Evolutionary conservation across 2,888 invertebrate genomes (phyloP).

Genomic region (Amblyjoppa proteus): DNA sequence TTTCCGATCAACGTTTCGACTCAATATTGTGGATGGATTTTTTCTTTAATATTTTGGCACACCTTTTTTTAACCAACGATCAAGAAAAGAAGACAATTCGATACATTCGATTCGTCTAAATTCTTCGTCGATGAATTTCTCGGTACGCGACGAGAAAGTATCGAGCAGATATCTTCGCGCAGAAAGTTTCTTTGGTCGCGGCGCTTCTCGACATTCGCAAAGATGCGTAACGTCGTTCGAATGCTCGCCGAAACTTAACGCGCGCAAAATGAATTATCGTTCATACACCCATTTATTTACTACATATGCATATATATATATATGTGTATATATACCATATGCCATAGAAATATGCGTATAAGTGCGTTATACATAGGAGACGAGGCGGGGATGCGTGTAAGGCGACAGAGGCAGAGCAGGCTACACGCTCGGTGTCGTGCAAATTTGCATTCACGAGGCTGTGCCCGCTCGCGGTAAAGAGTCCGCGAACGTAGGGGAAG

Average conservation of each 20-base stretch:
- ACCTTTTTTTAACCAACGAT: too few species aligned
- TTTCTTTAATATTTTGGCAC: neutral
- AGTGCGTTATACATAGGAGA: constrained; percentile 5
- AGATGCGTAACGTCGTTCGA: neutral
- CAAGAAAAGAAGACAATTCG: neutral
- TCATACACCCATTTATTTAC: constrained; percentile 65
- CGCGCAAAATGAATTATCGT: constrained; percentile 78
- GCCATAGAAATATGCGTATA: constrained; percentile 9
- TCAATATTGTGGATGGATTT: neutral
- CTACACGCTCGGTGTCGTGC: constrained; percentile 63
- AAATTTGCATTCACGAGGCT: constrained; percentile 77
- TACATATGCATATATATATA: neutral
- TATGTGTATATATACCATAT: neutral
- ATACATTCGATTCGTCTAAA: neutral
- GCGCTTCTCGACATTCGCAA: constrained; percentile 25
- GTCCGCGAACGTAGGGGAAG: constrained; percentile 63
- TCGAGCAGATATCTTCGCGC: constrained; percentile 22
- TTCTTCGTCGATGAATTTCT: neutral
- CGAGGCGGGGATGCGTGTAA: neutral
- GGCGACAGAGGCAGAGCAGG: constrained; percentile 27
- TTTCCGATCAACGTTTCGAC: neutral
- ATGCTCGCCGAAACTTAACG: constrained; percentile 34
- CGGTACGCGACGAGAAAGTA: neutral
- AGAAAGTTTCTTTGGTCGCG: constrained; percentile 30
- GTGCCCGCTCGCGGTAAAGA: constrained; percentile 37